Percentiles rank a stretch among this genome's conserved stretches.
Evolutionary conservation across 2,113 vertebrate genomes (phyloP).

Genomic region (Panurus biarmicus): DNA sequence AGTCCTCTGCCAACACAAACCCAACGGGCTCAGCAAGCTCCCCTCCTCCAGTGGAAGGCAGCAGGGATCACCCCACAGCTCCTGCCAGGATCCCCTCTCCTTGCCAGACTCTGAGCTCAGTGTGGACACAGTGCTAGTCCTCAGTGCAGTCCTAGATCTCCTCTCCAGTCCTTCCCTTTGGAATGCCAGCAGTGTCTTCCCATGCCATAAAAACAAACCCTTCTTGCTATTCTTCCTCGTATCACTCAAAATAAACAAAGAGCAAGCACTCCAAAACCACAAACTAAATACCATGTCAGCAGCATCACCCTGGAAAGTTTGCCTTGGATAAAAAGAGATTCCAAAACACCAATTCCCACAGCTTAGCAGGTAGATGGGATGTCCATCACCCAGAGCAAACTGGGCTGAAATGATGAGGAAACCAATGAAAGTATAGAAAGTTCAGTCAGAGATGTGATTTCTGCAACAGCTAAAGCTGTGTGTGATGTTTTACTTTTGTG

Average conservation of each 20-base stretch:
- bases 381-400: neutral
- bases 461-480: neutral
- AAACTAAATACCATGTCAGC: conserved; percentile 42
- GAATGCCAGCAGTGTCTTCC: neutral
- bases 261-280: neutral
- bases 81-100: neutral
- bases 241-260: conserved; percentile 36
- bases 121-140: neutral
- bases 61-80: neutral
- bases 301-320: conserved; percentile 33
- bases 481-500: neutral
- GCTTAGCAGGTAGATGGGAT: neutral
- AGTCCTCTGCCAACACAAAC: neutral
- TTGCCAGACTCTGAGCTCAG: neutral
- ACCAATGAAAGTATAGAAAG: conserved; percentile 12
- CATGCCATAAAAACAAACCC: neutral
- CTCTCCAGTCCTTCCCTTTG: neutral
- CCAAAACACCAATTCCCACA: neutral
- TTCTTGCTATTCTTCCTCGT: conserved; percentile 1
- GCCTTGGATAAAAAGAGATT: conserved; percentile 3
- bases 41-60: neutral
- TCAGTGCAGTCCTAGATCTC: neutral
- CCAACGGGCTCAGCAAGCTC: neutral
- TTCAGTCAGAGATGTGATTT: neutral
- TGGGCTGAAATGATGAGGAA: neutral